Percentiles rank a stretch among this genome's conserved stretches.
phyloP scores from a whole-genome alignment of 2,113 vertebrate genomes.

The Labrus mixtus region DNA sequence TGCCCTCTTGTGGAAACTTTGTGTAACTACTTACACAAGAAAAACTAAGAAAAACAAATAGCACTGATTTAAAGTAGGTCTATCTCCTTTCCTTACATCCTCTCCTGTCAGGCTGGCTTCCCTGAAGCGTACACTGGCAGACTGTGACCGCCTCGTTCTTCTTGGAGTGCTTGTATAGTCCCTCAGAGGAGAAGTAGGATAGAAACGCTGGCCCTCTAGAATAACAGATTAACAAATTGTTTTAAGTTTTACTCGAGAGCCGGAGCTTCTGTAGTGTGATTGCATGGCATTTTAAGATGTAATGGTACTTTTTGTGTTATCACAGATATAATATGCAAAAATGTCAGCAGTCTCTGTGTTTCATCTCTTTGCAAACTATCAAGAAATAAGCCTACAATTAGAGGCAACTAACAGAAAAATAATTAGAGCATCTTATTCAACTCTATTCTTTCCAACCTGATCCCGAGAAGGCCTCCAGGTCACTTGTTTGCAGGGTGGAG shows the following conservation, averaged over 20 bases:
- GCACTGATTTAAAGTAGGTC: not conserved
- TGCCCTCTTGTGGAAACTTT: constrained; percentile 51
- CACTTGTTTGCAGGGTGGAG: constrained; percentile 90
- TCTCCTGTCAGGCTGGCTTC: constrained; percentile 66
- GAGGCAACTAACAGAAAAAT: not conserved
- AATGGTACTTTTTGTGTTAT: too few relatives aligned
- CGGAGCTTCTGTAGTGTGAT: not conserved
- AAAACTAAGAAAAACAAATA: not conserved
- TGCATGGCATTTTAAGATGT: too few relatives aligned
- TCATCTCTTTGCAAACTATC: not conserved
- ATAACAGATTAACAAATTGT: constrained; percentile 4
- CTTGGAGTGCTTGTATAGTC: constrained; percentile 76
- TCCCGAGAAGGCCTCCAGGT: constrained; percentile 83
- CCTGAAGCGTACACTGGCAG: constrained; percentile 88
- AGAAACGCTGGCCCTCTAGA: constrained; percentile 84
- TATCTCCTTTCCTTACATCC: constrained; percentile 79
- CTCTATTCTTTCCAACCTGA: constrained; percentile 80
- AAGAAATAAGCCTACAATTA: not conserved
- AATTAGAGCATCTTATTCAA: not conserved
- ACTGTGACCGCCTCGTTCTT: constrained; percentile 84
- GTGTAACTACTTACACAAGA: not conserved
- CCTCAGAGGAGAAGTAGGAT: constrained; percentile 90
- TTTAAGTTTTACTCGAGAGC: not conserved
- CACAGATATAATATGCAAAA: not conserved
- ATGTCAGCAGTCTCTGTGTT: not conserved